Base-by-base conservation (phyloP, 1,140 invertebrate species). In the Bombus impatiens region DNA sequence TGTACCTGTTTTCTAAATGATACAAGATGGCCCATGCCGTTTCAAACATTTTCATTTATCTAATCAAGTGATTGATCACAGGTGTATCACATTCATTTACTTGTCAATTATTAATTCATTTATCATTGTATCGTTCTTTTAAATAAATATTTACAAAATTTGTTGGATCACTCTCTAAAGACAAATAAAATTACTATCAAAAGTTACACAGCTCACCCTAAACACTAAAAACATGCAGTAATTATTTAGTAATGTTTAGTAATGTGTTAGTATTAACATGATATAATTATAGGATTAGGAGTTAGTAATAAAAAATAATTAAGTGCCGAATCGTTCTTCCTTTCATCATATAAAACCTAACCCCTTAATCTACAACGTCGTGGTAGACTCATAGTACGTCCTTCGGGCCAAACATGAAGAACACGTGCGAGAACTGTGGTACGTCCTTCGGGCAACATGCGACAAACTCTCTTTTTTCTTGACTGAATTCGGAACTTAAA, bases 171-270 rank as follows among this genome's bases (percentile, higher is more conserved):
- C 42, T 53, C 75, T 72, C 15, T 59, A 79, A 76, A 75, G 4
- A 47, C 5, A 78, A 86, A 86, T 42, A 25, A 80, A 86, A 70
- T 81, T 37, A 42, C 3, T 28, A 47, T 62, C 37, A 77, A 86
- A 82, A n/a, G 57, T 77, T 90, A 90, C 75, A 85, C 88, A 88
- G 89, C 84, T 89, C 70, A 82, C 62, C 35, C 70, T 89, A 89
- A 86, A 68, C 35, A 53, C 65, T 91, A 91, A 76, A 83, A 89
- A 86, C 86, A 92, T 92, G 84, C 90, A 92, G 75, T 90, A 87
- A 82, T 91, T 90, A 87, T 83, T 78, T 57, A 71, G 12, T 74
- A 82, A 88, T 74, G 18, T 82, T 67, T 12, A 82, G 47, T 53
- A 53, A 53, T 65, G 80, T 84, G 62, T 90, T 88, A 87, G 32